These are phyloP conservation scores for Pseudomyrmex concolor DNA, from an alignment of 1,140 invertebrate genomes.

Conservation along the genomic window DNA sequence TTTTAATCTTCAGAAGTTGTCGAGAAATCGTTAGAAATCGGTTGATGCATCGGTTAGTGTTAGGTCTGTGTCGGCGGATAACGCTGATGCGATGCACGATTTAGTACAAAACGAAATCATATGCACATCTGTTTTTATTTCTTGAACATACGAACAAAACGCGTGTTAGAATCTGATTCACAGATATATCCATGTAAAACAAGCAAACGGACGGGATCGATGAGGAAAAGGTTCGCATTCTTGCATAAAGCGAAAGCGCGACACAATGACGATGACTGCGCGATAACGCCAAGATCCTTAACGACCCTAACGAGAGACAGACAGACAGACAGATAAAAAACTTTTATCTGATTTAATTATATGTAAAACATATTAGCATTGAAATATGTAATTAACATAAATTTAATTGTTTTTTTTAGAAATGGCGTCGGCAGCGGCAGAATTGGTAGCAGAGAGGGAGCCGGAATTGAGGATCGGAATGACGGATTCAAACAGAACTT, in stretches of 20 bases:
- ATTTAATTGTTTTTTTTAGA: constrained; percentile 67
- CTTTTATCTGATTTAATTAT: background rate
- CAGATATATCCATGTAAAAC: background rate
- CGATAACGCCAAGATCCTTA: constrained; percentile 30
- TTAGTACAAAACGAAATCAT: constrained; percentile 6
- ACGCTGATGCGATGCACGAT: constrained; percentile 13
- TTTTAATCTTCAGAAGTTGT: background rate
- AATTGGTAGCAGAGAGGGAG: constrained; percentile 82
- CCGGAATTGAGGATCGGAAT: constrained; percentile 77
- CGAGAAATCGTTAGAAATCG: constrained; percentile 53
- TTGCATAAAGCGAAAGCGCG: constrained; percentile 38
- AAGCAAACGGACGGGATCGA: background rate
- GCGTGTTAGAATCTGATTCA: background rate
- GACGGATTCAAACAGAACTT: constrained; percentile 78
- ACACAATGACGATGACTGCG: constrained; percentile 21
- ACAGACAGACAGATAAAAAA: background rate
- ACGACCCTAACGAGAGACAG: background rate
- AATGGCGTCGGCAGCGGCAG: constrained; percentile 84
- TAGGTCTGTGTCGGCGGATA: background rate
- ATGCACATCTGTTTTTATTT: background rate
- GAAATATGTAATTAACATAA: too few species aligned
- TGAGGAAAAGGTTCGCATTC: constrained; percentile 12
- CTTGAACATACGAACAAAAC: background rate
- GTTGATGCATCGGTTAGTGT: background rate
- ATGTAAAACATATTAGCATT: background rate